Conservation (phyloP, 1,140 invertebrate genomes). For the Bombyx mandarina region DNA sequence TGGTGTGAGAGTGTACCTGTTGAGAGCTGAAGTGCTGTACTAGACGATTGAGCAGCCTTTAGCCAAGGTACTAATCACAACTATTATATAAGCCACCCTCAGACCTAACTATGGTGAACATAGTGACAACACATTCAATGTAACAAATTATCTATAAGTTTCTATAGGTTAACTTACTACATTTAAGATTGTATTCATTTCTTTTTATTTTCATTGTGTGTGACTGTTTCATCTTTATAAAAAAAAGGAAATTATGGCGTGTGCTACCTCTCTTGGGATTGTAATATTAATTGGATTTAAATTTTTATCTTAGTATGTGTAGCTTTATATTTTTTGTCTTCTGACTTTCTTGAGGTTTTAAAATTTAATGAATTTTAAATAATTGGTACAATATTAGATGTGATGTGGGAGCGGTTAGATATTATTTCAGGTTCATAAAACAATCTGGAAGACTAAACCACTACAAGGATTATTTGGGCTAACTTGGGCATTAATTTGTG, state of each 20-base stretch:
- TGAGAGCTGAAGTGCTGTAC: slow-evolving; percentile 44
- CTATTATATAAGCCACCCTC: slow-evolving; percentile 38
- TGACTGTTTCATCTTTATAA: slow-evolving; percentile 1
- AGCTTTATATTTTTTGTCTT: too few species aligned
- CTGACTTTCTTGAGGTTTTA: too few species aligned
- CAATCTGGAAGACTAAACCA: slow-evolving; percentile 42
- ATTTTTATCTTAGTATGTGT: too few species aligned
- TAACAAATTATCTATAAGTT: slow-evolving; percentile 59
- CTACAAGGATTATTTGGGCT: slow-evolving; percentile 44
- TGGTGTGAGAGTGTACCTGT: slow-evolving; percentile 37
- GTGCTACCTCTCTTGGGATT: too few species aligned
- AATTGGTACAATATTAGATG: slow-evolving; percentile 13
- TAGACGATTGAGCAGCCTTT: slow-evolving; percentile 39
- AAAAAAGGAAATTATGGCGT: background rate
- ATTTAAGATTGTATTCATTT: slow-evolving; percentile 33
- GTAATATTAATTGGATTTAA: too few species aligned
- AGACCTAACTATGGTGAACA: slow-evolving; percentile 61
- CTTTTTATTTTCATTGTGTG: slow-evolving; percentile 9
- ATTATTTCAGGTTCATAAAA: slow-evolving; percentile 50
- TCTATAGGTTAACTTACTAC: slow-evolving; percentile 21
- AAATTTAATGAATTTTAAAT: too few species aligned
- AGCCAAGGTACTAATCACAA: slow-evolving; percentile 57
- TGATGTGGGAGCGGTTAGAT: slow-evolving; percentile 33
- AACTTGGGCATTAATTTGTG: slow-evolving; percentile 47
- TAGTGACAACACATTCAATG: slow-evolving; percentile 52